Evolutionary conservation across 1,140 invertebrate genomes (phyloP), one percentile per base, ranked within the genome.

Genomic region (Orussus abietinus): DNA sequence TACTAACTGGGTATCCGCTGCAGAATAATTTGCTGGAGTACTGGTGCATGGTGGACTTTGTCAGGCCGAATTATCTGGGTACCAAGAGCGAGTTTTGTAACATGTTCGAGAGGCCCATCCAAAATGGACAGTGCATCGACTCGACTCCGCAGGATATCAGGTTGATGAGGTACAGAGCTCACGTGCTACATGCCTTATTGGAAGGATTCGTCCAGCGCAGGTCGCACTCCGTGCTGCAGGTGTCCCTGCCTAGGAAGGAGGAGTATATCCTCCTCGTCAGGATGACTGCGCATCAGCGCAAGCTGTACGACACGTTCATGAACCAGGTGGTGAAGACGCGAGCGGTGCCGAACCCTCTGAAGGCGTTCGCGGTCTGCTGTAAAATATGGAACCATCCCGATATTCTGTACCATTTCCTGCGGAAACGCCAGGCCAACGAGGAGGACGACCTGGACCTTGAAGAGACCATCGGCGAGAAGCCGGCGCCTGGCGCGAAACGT

Each of bases 341-440:
- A 44, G 81, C 88, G 17, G 89, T 93, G 14, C 90, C 90, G 4
- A 98, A 98, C 78, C 94, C 96, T 1, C 76, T 99, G 7, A 96
- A 96, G 68, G 93, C 96, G 3, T 99, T 98, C 75, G 92, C 96
- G 26, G 92, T 98, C 36, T 98, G 96, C 68, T 97, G 94, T 63
- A 98, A 99, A 77, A 98, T 99, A 51, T 98, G 96, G 95, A 99
- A 99, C 66, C 96, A 99, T 76, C 96, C 96, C 0, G 96, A 99
- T 73, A 88, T 98, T 33, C 66, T 99, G 19, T 94, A 93, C 61
- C 86, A 94, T 64, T 90, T 95, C 63, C 64, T 96, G 30, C 84
- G 85, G 58, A 92, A 94, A 63, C 80, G 86, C 39, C 82, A 83
- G 53, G 80, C 80, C 33, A 83, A 82, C 17, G 88, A 88, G 49